Evolutionary conservation across 2,797 vertebrate species (phyloP).

Genomic region (Aeoliscus strigatus): DNA sequence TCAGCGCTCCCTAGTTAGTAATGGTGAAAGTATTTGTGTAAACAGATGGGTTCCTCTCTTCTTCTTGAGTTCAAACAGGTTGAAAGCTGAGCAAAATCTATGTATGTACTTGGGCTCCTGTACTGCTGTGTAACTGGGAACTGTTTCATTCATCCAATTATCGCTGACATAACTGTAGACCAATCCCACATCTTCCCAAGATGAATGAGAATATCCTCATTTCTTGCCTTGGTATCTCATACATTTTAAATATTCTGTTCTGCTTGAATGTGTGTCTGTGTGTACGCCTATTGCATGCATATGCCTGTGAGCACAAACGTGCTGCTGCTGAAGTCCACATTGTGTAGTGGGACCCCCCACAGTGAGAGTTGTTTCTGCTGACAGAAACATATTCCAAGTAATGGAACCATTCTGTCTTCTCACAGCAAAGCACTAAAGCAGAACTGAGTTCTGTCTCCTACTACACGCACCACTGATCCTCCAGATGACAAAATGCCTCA

Average conservation of each 20-base stretch:
- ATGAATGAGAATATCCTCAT: too few species aligned
- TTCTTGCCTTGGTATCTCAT: too few species aligned
- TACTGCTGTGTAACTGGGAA: too few species aligned
- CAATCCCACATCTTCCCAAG: too few species aligned
- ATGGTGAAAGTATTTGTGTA: too few species aligned
- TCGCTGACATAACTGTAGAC: too few species aligned
- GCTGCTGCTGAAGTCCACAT: not conserved
- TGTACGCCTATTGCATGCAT: not conserved
- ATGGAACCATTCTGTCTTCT: constrained; percentile 63
- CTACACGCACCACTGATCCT: constrained; percentile 61
- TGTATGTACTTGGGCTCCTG: too few species aligned
- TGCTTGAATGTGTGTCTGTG: not conserved
- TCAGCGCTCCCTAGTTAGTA: constrained; percentile 3
- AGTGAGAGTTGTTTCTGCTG: constrained; percentile 63
- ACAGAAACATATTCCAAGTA: constrained; percentile 73
- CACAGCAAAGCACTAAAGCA: constrained; percentile 63
- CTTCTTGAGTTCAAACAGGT: too few species aligned
- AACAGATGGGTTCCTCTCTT: too few species aligned
- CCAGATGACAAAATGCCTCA: constrained; percentile 71
- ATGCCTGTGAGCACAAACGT: constrained; percentile 13
- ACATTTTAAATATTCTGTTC: not conserved
- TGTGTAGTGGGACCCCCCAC: constrained; percentile 32
- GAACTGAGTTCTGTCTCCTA: constrained; percentile 68
- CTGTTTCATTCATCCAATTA: too few species aligned
- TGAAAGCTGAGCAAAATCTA: too few species aligned